These are phyloP conservation scores for Spodoptera picta DNA, from an alignment of 2,888 invertebrate genomes.

Conservation along the genomic window DNA sequence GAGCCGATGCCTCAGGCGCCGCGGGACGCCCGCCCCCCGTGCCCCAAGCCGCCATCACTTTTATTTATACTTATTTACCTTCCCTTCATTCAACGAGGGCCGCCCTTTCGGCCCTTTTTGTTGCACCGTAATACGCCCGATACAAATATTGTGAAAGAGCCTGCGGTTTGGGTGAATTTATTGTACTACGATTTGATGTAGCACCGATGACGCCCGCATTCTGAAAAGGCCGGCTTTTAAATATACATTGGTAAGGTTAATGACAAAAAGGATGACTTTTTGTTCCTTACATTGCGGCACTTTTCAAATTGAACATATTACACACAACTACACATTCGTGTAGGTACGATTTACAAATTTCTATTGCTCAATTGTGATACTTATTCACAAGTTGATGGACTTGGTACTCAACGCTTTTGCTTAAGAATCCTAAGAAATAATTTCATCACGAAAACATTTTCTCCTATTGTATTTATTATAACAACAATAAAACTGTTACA, in stretches of 20 bases:
- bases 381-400: too few species aligned
- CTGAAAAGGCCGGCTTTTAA: constrained; percentile 54
- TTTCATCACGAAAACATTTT: too few species aligned
- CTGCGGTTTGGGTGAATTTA: constrained; percentile 87
- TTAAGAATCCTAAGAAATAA: too few species aligned
- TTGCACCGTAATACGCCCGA: constrained; percentile 82
- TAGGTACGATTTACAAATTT: too few species aligned
- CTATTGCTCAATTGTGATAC: too few species aligned
- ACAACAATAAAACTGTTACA: too few species aligned
- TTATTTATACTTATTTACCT: constrained; percentile 89
- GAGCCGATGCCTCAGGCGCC: constrained; percentile 66
- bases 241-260: constrained; percentile 39
- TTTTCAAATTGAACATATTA: constrained; percentile 1
- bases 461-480: too few species aligned
- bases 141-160: constrained; percentile 88
- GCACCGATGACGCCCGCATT: constrained; percentile 74
- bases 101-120: constrained; percentile 88
- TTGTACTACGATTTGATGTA: constrained; percentile 83
- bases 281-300: constrained; percentile 1
- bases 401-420: too few species aligned
- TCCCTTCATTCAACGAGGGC: constrained; percentile 88
- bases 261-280: constrained; percentile 34
- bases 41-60: constrained; percentile 76
- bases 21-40: constrained; percentile 72
- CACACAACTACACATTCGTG: neutral